phyloP scores from a whole-genome alignment of 2,888 invertebrate species.

The Drosophila leonis region DNA sequence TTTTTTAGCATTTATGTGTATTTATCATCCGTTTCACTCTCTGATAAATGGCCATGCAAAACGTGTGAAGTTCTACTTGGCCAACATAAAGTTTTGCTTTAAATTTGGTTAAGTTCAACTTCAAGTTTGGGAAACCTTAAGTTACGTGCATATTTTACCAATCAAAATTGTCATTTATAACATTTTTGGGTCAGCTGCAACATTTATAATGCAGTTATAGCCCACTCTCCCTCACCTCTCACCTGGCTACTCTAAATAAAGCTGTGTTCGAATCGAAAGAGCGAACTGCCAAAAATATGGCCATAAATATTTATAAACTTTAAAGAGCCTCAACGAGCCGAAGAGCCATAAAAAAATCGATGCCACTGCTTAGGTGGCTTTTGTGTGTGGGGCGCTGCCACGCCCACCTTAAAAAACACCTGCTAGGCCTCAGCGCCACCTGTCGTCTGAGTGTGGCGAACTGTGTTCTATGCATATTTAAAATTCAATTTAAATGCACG shows the following conservation, averaged over 20 bases:
- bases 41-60: background rate
- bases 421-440: constrained; percentile 7
- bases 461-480: constrained; percentile 66
- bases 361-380: constrained; percentile 46
- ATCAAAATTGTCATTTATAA: constrained; percentile 6
- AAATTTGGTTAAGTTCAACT: background rate
- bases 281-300: constrained; percentile 18
- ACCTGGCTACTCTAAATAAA: background rate
- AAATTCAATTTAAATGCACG: constrained; percentile 75
- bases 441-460: background rate
- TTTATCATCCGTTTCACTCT: background rate
- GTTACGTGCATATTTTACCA: constrained; percentile 12
- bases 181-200: constrained; percentile 20
- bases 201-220: constrained; percentile 34
- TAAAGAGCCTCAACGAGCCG: constrained; percentile 39
- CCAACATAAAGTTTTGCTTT: background rate
- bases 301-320: constrained; percentile 73
- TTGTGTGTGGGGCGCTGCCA: background rate
- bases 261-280: background rate
- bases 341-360: constrained; percentile 61
- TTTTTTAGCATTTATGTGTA: background rate
- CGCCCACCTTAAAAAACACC: constrained; percentile 13
- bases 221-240: background rate
- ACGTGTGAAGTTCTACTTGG: constrained; percentile 1
- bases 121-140: background rate